A percentile compares a stretch with the other conserved stretches of the same genome.
Evolutionary conservation across 2,113 vertebrate genomes (phyloP).

Genomic region (Chionomys nivalis): DNA sequence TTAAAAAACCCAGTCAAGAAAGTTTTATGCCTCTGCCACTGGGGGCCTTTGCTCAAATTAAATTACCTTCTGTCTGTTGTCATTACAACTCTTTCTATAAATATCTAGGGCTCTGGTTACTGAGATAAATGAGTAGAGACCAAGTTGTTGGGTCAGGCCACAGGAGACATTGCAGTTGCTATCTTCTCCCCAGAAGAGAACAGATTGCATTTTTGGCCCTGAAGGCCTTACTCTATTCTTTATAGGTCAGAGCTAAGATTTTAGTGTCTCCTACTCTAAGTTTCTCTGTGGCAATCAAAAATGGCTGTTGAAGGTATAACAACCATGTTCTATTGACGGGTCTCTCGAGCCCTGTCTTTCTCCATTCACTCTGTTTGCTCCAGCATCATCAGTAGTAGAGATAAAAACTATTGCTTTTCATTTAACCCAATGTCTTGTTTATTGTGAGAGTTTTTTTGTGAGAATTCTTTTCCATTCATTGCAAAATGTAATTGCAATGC

Average conservation of each 20-base stretch:
- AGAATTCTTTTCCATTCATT: not conserved
- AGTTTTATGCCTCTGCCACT: conserved; percentile 59
- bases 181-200: not conserved
- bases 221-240: not conserved
- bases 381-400: not conserved
- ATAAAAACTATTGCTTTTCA: not conserved
- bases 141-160: conserved; percentile 39
- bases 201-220: not conserved
- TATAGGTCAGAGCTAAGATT: not conserved
- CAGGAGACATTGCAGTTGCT: not conserved
- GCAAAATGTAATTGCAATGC: not conserved
- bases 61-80: conserved; percentile 77
- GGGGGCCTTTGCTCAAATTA: conserved; percentile 75
- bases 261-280: not conserved
- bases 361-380: not conserved
- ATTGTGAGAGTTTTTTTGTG: not conserved
- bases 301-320: not conserved
- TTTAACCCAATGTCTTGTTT: not conserved
- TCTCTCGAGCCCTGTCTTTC: not conserved
- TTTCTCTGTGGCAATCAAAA: not conserved
- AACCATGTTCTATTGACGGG: not conserved
- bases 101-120: conserved; percentile 43
- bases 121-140: conserved; percentile 10
- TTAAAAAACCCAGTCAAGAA: conserved; percentile 62
- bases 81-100: conserved; percentile 19